Percentiles rank a stretch among this genome's conserved stretches.
phyloP scores from a whole-genome alignment of 2,113 vertebrate species.

The Chionodraco myersi region DNA sequence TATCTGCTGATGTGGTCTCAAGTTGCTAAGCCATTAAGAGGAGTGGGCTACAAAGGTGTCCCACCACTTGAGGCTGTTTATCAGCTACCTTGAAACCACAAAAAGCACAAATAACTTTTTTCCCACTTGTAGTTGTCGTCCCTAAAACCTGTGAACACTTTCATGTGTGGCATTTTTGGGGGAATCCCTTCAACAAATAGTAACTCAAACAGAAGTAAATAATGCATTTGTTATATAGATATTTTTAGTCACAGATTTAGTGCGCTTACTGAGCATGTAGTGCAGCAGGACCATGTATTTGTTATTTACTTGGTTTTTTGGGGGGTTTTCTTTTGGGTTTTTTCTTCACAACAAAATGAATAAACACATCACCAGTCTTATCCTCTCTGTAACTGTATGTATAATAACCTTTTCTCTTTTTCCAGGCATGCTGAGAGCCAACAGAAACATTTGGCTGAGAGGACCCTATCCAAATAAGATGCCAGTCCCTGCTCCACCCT shows the following conservation, averaged over 20 bases:
- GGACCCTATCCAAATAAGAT: constrained; percentile 92
- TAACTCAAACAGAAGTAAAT: neutral
- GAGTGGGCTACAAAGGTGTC: no score
- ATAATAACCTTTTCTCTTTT: constrained; percentile 13
- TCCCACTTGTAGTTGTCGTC: no score
- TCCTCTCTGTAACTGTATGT: neutral
- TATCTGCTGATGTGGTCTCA: no score
- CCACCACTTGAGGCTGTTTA: no score
- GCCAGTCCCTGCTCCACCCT: constrained; percentile 34
- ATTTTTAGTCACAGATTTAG: neutral
- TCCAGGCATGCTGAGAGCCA: constrained; percentile 97
- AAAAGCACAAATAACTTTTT: no score
- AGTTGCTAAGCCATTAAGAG: no score
- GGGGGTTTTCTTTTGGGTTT: neutral
- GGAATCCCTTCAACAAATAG: neutral
- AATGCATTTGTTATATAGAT: neutral
- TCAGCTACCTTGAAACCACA: no score
- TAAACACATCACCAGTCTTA: neutral
- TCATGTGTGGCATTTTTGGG: no score
- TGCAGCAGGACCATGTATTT: neutral
- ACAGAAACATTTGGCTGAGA: constrained; percentile 99
- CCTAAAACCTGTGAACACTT: no score
- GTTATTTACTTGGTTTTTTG: neutral
- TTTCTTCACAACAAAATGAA: neutral
- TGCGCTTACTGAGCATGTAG: neutral